Conservation (phyloP, 2,797 vertebrate genomes). For the Phoebastria nigripes region DNA sequence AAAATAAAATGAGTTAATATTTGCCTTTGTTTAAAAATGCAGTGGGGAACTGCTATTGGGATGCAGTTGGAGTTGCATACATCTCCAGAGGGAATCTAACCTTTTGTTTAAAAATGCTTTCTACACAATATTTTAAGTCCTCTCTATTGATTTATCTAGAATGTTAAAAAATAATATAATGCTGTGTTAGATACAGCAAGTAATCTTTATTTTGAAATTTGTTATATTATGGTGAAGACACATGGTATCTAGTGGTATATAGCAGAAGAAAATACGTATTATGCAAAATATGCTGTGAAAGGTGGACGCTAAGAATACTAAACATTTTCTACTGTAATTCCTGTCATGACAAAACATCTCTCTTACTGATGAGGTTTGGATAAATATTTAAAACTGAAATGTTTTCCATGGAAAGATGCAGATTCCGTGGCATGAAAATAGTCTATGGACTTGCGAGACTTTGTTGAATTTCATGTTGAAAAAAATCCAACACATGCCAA, state of each 20-base stretch:
- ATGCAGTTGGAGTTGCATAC: not conserved
- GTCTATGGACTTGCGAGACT: slow-evolving; percentile 41
- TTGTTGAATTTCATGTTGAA: slow-evolving; percentile 37
- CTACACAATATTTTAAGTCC: not conserved
- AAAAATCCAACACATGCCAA: slow-evolving; percentile 20
- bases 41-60: not conserved
- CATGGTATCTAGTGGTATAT: not conserved
- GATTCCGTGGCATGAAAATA: slow-evolving; percentile 47
- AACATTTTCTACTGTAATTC: slow-evolving; percentile 19
- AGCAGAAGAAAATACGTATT: not conserved
- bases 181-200: not conserved
- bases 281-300: slow-evolving; percentile 37
- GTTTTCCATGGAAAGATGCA: slow-evolving; percentile 15
- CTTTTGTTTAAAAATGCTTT: slow-evolving; percentile 3
- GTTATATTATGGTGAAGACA: not conserved
- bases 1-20: not conserved
- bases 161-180: not conserved
- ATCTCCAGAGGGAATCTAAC: not conserved
- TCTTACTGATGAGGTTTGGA: slow-evolving; percentile 20
- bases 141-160: not conserved
- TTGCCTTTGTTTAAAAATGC: not conserved
- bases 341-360: slow-evolving; percentile 28
- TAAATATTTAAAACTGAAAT: slow-evolving; percentile 42
- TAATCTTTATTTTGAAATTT: not conserved
- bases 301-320: slow-evolving; percentile 11